Evolutionary conservation across 2,888 invertebrate genomes (phyloP), one percentile per base, ranked within the genome.

Genomic region (Agapostemon virescens): DNA sequence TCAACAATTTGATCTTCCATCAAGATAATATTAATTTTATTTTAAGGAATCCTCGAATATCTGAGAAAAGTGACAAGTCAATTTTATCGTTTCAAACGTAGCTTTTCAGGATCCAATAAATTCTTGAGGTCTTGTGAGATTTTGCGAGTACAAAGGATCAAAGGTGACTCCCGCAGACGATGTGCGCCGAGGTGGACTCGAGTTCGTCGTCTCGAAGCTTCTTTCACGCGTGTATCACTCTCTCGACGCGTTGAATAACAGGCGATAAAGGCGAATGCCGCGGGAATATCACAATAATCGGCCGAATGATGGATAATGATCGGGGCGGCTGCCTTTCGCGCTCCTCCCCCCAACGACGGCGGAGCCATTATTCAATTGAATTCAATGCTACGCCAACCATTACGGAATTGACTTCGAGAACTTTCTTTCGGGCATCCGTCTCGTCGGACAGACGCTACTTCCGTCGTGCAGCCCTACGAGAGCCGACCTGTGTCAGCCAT

Each of bases 371-470:
- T 92, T 92, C 92, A 92, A 92, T 92, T 92, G 92, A 92, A 92
- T 92, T 92, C 92, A 92, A 92, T 92, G 91, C 89, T 92, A 91
- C 89, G 85, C 85, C 88, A 88, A 89, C 91, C 88, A 92, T 92
- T 92, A 91, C 91, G 92, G 91, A 92, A 92, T 92, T 92, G 92
- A 90, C 90, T 89, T 90, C 91, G 91, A 92, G 91, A 92, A 92
- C 92, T 92, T 92, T 92, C 92, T 92, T 92, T 92, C 90, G 91
- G 90, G 87, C 90, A 89, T 89, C 87, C 90, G 88, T 90, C 90
- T 88, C 90, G 88, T 83, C 86, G 88, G 85, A 87, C 86, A 88
- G 88, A 88, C 89, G 83, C 73, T 88, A 87, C 88, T 89, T 88
- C 89, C 88, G 87, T 64, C 74, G 80, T 40, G 20, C 49, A 23